Evolutionary conservation across 2,113 vertebrate genomes (phyloP).

Genomic region (Rhineura floridana): DNA sequence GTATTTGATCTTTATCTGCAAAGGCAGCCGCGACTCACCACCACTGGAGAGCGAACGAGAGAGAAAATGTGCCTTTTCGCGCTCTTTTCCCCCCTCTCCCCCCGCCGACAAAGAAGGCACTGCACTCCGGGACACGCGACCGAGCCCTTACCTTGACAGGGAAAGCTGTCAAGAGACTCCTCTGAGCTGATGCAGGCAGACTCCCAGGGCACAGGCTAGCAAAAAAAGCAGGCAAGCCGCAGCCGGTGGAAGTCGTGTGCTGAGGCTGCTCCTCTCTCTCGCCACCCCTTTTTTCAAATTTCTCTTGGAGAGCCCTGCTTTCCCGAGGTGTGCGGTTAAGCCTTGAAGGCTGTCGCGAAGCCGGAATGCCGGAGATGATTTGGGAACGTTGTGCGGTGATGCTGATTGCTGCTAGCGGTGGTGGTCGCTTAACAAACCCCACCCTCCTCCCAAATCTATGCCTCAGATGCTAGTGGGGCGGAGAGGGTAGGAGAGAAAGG

Average conservation of each 20-base stretch:
- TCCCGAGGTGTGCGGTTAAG: not conserved
- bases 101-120: too few species aligned
- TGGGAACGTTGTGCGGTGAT: slow-evolving; percentile 5
- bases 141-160: slow-evolving; percentile 49
- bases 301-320: not conserved
- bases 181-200: not conserved
- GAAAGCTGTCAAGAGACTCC: not conserved
- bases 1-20: not conserved
- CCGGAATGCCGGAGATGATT: slow-evolving; percentile 43
- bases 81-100: not conserved
- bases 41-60: too few species aligned
- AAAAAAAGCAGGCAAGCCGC: not conserved
- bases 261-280: not conserved
- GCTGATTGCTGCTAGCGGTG: not conserved
- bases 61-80: not conserved
- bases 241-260: not conserved
- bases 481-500: not conserved
- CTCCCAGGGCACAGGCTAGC: not conserved
- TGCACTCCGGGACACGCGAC: not conserved
- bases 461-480: slow-evolving; percentile 29
- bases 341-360: slow-evolving; percentile 19
- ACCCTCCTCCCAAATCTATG: slow-evolving; percentile 46
- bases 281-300: not conserved
- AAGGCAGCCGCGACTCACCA: not conserved
- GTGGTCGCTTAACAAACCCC: slow-evolving; percentile 49